A percentile compares a stretch with the other conserved stretches of the same genome.
phyloP scores from a whole-genome alignment of 2,888 invertebrate species.

The Therioaphis trifolii region DNA sequence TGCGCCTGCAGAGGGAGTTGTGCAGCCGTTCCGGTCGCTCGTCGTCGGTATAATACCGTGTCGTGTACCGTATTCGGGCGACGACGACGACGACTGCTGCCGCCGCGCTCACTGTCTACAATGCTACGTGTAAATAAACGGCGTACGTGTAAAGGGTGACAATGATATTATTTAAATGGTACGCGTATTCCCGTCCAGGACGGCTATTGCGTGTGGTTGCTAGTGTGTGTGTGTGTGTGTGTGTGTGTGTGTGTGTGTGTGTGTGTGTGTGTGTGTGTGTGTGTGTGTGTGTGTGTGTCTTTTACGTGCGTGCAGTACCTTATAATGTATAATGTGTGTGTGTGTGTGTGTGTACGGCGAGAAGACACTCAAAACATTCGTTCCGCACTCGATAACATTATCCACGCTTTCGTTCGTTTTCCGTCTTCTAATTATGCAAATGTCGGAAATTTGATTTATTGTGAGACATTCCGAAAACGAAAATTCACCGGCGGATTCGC shows the following conservation, averaged over 20 bases:
- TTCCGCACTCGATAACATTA: constrained; percentile 62
- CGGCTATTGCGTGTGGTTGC: not conserved
- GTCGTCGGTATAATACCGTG: no score
- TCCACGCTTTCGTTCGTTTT: constrained; percentile 47
- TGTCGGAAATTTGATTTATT: constrained; percentile 51
- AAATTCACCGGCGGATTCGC: constrained; percentile 41
- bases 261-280: no score
- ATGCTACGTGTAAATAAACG: no score
- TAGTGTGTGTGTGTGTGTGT: not conserved
- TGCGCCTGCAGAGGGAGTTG: no score
- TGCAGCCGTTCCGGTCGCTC: no score
- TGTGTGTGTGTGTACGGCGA: no score
- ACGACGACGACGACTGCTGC: no score
- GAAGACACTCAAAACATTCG: constrained; percentile 59
- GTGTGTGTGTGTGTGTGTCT: no score
- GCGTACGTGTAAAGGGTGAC: constrained; percentile 16
- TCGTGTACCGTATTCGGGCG: no score
- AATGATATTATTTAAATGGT: constrained; percentile 34
- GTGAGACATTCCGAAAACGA: constrained; percentile 52
- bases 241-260: not conserved
- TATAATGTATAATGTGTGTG: no score
- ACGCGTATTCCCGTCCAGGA: not conserved
- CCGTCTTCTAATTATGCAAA: constrained; percentile 38
- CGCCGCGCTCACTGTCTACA: no score
- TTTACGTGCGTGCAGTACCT: no score